Conservation (phyloP, 2,797 vertebrate species). For the Glossophaga mutica region DNA sequence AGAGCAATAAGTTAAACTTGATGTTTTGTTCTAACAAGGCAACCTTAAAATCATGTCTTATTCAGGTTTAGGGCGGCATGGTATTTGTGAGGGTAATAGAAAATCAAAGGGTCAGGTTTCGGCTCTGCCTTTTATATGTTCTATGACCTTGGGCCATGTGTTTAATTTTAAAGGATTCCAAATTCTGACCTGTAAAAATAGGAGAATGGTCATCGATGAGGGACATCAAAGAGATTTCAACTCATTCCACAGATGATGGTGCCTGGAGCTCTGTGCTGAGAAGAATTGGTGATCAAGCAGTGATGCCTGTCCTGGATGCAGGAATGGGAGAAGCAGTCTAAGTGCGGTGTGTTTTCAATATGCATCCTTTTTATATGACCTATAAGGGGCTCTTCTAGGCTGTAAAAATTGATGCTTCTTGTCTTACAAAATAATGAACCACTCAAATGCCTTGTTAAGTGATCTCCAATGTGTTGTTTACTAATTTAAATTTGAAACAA, state of each 20-base stretch:
- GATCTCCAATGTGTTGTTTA: background rate
- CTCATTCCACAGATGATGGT: background rate
- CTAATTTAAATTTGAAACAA: background rate
- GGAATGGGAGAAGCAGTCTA: background rate
- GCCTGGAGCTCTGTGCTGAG: background rate
- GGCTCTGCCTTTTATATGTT: background rate
- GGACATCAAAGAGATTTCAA: background rate
- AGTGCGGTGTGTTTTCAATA: background rate
- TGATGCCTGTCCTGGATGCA: background rate
- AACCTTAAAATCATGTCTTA: slow-evolving; percentile 10
- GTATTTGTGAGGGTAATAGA: background rate
- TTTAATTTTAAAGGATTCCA: background rate
- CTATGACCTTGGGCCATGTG: background rate
- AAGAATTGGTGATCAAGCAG: background rate
- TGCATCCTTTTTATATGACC: background rate
- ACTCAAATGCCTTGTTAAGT: background rate
- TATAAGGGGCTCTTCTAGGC: background rate
- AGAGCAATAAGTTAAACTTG: slow-evolving; percentile 2
- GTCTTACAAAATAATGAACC: background rate
- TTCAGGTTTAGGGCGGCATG: background rate
- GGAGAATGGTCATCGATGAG: background rate
- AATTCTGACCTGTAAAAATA: background rate
- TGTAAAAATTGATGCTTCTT: background rate
- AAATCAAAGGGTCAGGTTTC: background rate
- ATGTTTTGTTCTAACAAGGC: background rate